Base-by-base conservation (phyloP, 2,113 vertebrate species). In the Grus americana region DNA sequence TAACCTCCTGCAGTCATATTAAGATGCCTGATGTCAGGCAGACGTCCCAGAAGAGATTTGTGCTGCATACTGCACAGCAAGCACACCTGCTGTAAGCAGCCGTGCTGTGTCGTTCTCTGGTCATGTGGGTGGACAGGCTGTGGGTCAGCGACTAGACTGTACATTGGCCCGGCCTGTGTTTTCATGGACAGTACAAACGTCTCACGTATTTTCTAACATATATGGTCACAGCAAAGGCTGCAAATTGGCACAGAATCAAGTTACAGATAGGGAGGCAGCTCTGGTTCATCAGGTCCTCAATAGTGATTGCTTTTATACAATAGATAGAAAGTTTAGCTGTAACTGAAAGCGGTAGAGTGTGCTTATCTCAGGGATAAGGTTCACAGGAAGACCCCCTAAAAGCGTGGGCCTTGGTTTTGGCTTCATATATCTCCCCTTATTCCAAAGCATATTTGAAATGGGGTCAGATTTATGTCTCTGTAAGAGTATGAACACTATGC, bases 131-230 rank as follows among this genome's bases (percentile, higher is more conserved):
- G 12, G 21, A 11, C 11, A 17, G 59, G 49, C 26, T 18, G 1
- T 1, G 27, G 46, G 49, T 2, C 87, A 47, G 20, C 0, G 0
- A 66, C 38, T 26, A 62, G 30, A 21, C 32, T 14, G n/a, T 29
- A 12, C 5, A 0, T 1, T 26, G 74, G 29, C 71, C 19, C 21
- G n/a, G 30, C 27, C 76, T 29, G 7, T 12, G n/a, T 59, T 13
- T 54, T 32, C 58, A 29, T 2, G 15, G 49, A 29, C n/a, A 15
- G 23, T 19, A 27, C 36, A 66, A 29, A 29, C 17, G 14, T 19
- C 58, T 80, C 32, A 27, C 1, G 0, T 44, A 29, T 68, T 52
- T 27, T 46, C 63, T 70, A 52, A 42, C 55, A 32, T 13, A 30
- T 2, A 8, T 1, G 2, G 46, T 89, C 58, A 7, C 10, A 65